These are phyloP conservation scores for Torymus tubicola DNA, from an alignment of 2,888 invertebrate genomes.

Conservation along the genomic window DNA sequence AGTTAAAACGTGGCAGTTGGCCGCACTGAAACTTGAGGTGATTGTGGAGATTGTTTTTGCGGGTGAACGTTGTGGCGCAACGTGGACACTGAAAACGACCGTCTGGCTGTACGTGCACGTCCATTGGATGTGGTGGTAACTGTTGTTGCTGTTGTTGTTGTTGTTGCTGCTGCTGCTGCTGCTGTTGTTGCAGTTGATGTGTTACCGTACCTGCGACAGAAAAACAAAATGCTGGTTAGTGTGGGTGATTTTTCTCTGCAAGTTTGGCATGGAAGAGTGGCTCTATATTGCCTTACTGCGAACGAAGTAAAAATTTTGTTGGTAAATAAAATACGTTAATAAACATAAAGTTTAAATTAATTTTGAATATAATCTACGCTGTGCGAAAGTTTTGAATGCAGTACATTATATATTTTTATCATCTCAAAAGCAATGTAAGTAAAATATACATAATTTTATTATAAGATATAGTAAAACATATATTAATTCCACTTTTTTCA, in stretches of 20 bases:
- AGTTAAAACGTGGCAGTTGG: conserved; percentile 72
- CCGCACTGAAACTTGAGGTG: conserved; percentile 74
- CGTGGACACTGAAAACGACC: conserved; percentile 69
- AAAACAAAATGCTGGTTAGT: conserved; percentile 28
- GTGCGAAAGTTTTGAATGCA: too few species aligned
- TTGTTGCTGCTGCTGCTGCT: conserved; percentile 1
- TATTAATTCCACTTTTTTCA: too few species aligned
- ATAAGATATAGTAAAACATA: too few species aligned
- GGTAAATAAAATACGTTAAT: too few species aligned
- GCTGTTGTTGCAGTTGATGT: not conserved
- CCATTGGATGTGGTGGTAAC: not conserved
- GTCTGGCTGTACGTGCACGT: conserved; percentile 54
- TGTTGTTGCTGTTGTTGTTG: not conserved
- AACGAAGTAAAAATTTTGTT: too few species aligned
- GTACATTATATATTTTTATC: too few species aligned
- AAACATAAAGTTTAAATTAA: too few species aligned
- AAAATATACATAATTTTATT: too few species aligned
- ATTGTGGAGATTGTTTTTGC: conserved; percentile 71
- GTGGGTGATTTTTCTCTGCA: not conserved
- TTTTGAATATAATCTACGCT: too few species aligned
- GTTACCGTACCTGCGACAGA: not conserved
- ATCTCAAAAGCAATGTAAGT: too few species aligned
- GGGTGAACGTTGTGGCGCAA: conserved; percentile 70
- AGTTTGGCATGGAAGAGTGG: too few species aligned
- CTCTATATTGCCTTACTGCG: too few species aligned